Conservation (phyloP, 2,113 vertebrate species). For the Myotis davidii region DNA sequence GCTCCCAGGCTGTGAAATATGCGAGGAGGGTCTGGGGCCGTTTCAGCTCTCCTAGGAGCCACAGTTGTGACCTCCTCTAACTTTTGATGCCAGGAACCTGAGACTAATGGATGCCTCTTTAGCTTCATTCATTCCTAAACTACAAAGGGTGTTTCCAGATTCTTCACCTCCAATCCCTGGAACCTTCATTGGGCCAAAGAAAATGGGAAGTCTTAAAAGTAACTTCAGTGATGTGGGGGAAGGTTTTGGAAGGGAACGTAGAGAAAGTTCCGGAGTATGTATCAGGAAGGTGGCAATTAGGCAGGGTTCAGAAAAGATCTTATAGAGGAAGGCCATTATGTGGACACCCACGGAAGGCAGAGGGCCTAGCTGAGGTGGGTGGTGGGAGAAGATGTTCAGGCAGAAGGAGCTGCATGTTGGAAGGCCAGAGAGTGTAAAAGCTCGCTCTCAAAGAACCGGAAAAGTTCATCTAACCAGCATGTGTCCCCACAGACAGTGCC, state of each 20-base stretch:
- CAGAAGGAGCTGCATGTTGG: background rate
- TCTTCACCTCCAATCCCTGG: background rate
- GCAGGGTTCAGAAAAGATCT: background rate
- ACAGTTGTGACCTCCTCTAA: background rate
- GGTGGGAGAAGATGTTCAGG: background rate
- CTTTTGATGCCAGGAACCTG: background rate
- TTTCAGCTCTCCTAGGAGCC: background rate
- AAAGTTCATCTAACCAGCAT: background rate
- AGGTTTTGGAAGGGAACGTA: background rate
- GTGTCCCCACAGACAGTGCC: accelerated
- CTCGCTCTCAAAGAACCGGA: background rate
- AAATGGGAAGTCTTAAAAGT: background rate
- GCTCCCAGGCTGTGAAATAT: background rate
- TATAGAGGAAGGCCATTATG: background rate
- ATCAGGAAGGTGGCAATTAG: background rate
- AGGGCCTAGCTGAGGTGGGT: too few relatives aligned
- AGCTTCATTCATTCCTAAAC: background rate
- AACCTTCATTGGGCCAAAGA: background rate
- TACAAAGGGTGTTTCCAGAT: background rate
- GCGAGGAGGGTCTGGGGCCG: accelerated
- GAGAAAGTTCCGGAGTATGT: background rate
- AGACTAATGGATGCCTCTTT: background rate
- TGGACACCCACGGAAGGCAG: background rate
- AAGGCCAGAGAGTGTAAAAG: background rate
- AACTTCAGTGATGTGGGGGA: background rate